Conservation (phyloP, 53 echinoderm and acorn worm species). For the Astropecten irregularis region DNA sequence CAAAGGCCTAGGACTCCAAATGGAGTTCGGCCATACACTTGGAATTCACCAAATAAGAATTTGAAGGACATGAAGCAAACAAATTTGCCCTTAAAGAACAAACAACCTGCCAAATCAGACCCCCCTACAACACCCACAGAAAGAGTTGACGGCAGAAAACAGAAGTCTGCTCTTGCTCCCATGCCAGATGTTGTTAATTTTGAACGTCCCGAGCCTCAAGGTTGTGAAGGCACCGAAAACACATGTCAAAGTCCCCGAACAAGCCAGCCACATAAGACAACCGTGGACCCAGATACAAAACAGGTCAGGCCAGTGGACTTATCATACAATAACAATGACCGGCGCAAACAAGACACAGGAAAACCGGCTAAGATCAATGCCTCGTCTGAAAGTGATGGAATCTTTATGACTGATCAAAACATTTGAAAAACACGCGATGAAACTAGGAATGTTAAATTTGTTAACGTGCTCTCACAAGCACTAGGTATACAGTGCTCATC, state of each 20-base stretch:
- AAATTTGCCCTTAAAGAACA: neutral
- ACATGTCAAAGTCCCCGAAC: conserved; percentile 22
- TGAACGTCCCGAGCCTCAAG: conserved; percentile 67
- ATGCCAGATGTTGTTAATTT: conserved; percentile 38
- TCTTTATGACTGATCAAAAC: conserved; percentile 1
- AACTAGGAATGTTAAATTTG: no score
- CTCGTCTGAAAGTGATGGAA: neutral
- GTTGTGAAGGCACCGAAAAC: conserved; percentile 44
- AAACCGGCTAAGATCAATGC: no score
- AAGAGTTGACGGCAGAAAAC: neutral
- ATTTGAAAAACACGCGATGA: no score
- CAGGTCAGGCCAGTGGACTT: no score
- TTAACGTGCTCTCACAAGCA: no score
- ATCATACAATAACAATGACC: no score
- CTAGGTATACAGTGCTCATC: no score
- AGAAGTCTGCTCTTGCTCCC: neutral
- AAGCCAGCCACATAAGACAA: conserved; percentile 17
- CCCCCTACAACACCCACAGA: neutral
- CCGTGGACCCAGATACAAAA: no score
- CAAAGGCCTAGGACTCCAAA: neutral
- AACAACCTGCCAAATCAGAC: conserved; percentile 2
- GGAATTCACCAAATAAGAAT: neutral
- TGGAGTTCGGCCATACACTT: conserved; percentile 14
- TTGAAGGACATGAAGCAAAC: neutral
- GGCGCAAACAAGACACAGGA: no score